Evolutionary conservation across 2,888 invertebrate genomes (phyloP).

Genomic region (Ptycholaimellus sp.): DNA sequence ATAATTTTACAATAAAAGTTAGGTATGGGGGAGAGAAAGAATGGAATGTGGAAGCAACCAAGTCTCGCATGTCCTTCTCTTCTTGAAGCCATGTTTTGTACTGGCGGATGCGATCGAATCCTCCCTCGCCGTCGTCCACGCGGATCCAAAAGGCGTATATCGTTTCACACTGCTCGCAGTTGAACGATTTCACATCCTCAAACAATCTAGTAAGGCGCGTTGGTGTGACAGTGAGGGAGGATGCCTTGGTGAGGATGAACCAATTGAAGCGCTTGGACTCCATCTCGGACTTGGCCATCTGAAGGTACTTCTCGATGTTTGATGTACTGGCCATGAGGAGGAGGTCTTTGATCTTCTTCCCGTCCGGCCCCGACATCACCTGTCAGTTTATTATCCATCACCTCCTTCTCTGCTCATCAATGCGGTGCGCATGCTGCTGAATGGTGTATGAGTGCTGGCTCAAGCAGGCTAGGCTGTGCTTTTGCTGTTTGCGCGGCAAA

Average conservation of each 20-base stretch:
- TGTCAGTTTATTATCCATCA: too few relatives aligned
- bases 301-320: too few relatives aligned
- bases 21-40: slow-evolving; percentile 1
- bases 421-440: too few relatives aligned
- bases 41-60: slow-evolving; percentile 16
- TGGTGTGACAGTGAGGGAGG: not conserved
- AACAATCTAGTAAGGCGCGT: not conserved
- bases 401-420: too few relatives aligned
- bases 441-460: too few relatives aligned
- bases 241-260: slow-evolving; percentile 12
- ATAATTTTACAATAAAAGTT: slow-evolving; percentile 1
- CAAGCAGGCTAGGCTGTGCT: too few relatives aligned
- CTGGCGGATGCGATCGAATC: slow-evolving; percentile 6
- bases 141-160: slow-evolving; percentile 16
- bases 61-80: slow-evolving; percentile 11
- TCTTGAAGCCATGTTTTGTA: too few relatives aligned
- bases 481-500: too few relatives aligned
- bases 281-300: too few relatives aligned
- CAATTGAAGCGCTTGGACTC: slow-evolving; percentile 7
- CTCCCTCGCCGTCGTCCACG: slow-evolving; percentile 7
- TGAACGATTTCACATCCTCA: slow-evolving; percentile 17
- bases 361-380: too few relatives aligned
- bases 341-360: too few relatives aligned
- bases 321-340: too few relatives aligned
- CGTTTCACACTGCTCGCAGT: slow-evolving; percentile 16